A percentile compares a stretch with the other conserved stretches of the same genome.
phyloP scores from a whole-genome alignment of 2,888 invertebrate genomes.

The Synergus umbraculus region DNA sequence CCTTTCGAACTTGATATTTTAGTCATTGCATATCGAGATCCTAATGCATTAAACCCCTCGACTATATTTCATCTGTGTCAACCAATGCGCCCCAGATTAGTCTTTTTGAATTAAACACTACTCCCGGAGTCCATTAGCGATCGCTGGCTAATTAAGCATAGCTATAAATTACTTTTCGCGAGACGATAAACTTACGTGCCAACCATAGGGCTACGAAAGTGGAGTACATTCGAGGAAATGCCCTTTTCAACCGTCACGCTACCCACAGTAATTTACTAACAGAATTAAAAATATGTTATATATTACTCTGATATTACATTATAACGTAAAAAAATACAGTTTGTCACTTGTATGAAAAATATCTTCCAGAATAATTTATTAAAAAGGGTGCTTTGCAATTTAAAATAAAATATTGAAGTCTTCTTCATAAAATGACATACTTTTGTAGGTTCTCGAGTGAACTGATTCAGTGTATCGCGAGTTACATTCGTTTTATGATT shows the following conservation, averaged over 20 bases:
- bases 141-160: conserved; percentile 63
- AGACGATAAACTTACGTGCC: conserved; percentile 54
- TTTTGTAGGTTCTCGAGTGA: neutral
- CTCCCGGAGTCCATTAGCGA: conserved; percentile 63
- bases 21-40: conserved; percentile 14
- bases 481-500: neutral
- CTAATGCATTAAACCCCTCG: conserved; percentile 28
- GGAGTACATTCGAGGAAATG: conserved; percentile 24
- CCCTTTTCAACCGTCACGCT: conserved; percentile 31
- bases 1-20: neutral
- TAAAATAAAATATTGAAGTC: neutral
- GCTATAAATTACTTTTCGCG: conserved; percentile 63
- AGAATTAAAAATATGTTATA: neutral
- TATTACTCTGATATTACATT: neutral
- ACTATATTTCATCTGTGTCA: conserved; percentile 35
- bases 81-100: conserved; percentile 45
- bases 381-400: too few species aligned
- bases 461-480: neutral
- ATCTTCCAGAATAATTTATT: neutral
- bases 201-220: conserved; percentile 11
- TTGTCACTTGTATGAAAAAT: too few species aligned
- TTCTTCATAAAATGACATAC: neutral
- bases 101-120: conserved; percentile 61
- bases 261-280: neutral
- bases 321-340: too few species aligned